A percentile compares a stretch with the other conserved stretches of the same genome.
Conservation (phyloP, 2,113 vertebrate genomes). For the Xiphophorus hellerii region DNA sequence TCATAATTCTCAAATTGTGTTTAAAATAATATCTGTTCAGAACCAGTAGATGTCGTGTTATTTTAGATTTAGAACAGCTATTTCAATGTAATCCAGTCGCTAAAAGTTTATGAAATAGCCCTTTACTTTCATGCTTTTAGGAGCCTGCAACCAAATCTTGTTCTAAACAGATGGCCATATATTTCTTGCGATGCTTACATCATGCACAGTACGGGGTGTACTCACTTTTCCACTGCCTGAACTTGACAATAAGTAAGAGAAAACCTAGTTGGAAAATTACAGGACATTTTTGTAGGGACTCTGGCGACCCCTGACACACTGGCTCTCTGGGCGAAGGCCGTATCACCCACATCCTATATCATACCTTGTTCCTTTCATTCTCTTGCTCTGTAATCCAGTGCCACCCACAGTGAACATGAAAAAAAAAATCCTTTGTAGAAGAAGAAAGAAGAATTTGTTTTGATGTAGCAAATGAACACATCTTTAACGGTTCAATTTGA, state of each 20-base stretch:
- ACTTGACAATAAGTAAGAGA: background rate
- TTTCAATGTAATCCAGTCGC: no score
- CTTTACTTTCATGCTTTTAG: background rate
- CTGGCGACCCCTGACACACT: background rate
- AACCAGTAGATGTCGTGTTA: background rate
- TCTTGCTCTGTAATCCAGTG: constrained; percentile 16
- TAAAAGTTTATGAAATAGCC: background rate
- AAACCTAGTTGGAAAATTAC: background rate
- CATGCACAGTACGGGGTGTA: background rate
- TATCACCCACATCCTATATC: background rate
- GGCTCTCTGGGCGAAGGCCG: background rate
- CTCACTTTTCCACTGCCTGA: background rate
- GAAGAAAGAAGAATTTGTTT: constrained; percentile 39
- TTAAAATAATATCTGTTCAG: background rate
- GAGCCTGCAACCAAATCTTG: background rate
- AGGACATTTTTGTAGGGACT: background rate
- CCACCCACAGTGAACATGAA: constrained; percentile 17
- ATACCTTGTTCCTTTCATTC: constrained; percentile 41
- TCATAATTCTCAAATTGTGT: background rate
- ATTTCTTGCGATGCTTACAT: background rate
- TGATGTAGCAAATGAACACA: constrained; percentile 23
- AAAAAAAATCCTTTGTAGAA: constrained; percentile 21
- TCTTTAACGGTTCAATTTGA: background rate
- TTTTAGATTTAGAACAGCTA: background rate
- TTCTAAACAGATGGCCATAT: background rate